phyloP scores from a whole-genome alignment of 2,797 vertebrate genomes.

The Xenentodon cancila region DNA sequence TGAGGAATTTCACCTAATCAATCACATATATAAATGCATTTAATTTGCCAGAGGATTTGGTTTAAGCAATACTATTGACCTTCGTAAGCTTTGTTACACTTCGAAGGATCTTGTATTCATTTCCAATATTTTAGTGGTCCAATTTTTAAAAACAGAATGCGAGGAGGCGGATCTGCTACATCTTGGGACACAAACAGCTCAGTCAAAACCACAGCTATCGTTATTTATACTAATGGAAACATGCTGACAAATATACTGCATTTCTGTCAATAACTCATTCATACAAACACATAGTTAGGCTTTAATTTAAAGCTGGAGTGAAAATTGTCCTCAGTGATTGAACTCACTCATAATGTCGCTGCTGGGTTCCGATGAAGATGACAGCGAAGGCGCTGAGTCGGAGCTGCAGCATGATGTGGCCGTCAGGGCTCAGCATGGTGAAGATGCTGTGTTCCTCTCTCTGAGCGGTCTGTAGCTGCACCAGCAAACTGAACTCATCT shows the following conservation, averaged over 20 bases:
- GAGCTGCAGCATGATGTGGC: constrained; percentile 86
- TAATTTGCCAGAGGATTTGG: neutral
- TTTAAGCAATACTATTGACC: neutral
- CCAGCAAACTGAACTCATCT: constrained; percentile 87
- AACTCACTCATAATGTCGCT: constrained; percentile 90
- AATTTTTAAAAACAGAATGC: neutral
- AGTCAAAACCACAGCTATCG: neutral
- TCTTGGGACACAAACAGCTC: too few species aligned
- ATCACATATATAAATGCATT: neutral
- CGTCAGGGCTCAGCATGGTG: constrained; percentile 82
- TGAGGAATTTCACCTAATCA: constrained; percentile 4
- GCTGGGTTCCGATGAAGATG: constrained; percentile 84
- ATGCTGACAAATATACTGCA: neutral
- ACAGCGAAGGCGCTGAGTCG: constrained; percentile 78
- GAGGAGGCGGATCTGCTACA: too few species aligned
- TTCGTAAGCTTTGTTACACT: neutral
- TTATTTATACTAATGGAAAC: neutral
- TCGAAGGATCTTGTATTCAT: neutral
- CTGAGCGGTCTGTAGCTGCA: constrained; percentile 83
- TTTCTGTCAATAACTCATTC: neutral
- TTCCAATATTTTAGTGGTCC: neutral
- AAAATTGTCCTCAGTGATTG: too few species aligned
- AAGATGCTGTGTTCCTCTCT: constrained; percentile 83
- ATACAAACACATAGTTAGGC: neutral
- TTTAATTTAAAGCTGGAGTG: neutral